Base-by-base conservation (phyloP, 2,113 vertebrate genomes). In the Erythrocercus mccallii region DNA sequence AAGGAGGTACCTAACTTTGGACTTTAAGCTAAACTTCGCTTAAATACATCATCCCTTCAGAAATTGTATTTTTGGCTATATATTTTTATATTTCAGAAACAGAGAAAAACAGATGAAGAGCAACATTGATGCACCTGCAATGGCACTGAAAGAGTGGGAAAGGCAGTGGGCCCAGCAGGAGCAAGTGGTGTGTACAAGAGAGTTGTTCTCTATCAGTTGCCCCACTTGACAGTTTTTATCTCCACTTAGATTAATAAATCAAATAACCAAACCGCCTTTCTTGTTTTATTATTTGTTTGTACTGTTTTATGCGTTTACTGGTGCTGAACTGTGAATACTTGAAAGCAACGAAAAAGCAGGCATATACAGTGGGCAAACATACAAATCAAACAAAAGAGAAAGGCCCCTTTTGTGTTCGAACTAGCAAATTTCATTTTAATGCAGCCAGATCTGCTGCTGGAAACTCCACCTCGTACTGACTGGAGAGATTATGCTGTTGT, bases 351-450 rank as follows among this genome's bases (percentile, higher is more conserved):
- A 33, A 82, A 76, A 16, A 51, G 19, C 35, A 93, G 78, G 45
- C 4, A 25, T 10, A 27, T 8, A n/a, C 7, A 47, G 31, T 35
- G 66, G 42, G 68, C 60, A 92, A 92, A 69, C 68, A 86, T 21
- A 65, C 24, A 92, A 77, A 69, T 27, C 33, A 89, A 91, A 88
- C 24, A 72, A 76, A 88, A 58, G 45, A 82, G n/a, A 94, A 86
- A 77, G 45, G 44, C 21, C 21, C 17, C 57, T 58, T 92, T 90
- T 48, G 58, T 85, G 68, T 45, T 81, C 1, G 0, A 82, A 44
- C 44, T 16, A 64, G 54, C 10, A 81, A 84, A 89, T 84, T 78
- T 77, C 31, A 50, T 86, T 84, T 88, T 25, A 50, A 74, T 54
- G 38, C 38, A 74, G 64, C 8, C 81, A 73, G 45, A 48, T 58